Evolutionary conservation across 2,797 vertebrate species (phyloP).

Genomic region (Anas flavirostris): DNA sequence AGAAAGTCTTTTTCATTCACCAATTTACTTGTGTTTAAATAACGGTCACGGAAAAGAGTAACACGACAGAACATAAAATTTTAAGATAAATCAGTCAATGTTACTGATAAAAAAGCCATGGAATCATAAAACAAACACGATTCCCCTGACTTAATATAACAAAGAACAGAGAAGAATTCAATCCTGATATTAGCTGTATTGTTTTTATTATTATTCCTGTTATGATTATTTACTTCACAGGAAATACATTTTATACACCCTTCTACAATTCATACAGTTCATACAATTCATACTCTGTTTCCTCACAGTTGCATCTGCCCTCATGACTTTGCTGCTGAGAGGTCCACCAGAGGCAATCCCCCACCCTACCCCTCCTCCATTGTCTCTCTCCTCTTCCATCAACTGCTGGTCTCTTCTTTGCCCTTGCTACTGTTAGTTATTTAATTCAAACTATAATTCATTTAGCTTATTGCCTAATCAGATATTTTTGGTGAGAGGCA

Average conservation of each 20-base stretch:
- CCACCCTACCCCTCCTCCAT: neutral
- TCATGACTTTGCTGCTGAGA: neutral
- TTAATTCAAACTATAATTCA: neutral
- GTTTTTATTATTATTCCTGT: neutral
- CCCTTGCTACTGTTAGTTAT: neutral
- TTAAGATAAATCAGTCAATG: neutral
- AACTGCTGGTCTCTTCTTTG: no score
- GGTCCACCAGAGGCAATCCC: neutral
- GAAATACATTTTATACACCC: neutral
- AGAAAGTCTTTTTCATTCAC: neutral
- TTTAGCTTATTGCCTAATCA: neutral
- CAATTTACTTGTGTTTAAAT: neutral
- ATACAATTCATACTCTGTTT: neutral
- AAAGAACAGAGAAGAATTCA: neutral
- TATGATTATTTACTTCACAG: neutral
- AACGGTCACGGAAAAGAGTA: neutral
- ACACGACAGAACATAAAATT: fast-evolving
- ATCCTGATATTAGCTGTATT: neutral
- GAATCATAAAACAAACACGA: neutral
- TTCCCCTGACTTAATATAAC: neutral
- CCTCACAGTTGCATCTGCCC: neutral
- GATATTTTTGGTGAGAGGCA: neutral
- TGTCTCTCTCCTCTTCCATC: no score
- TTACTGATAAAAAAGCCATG: neutral
- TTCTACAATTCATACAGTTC: neutral